Evolutionary conservation across 2,113 vertebrate species (phyloP), one percentile per base, ranked within the genome.

Genomic region (Polyodon spathula): DNA sequence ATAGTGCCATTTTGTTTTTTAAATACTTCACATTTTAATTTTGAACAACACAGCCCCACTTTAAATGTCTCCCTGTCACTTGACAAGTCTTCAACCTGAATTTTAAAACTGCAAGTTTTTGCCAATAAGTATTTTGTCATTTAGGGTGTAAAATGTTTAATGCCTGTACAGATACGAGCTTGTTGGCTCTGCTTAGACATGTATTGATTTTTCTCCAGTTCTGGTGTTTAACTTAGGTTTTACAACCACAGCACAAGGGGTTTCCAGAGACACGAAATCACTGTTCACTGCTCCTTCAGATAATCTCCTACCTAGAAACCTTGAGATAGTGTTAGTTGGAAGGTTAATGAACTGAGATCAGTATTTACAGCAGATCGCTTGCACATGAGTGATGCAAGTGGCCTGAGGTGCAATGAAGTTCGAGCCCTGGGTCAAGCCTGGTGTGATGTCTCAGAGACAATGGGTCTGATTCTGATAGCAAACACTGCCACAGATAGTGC

Each of bases 271-370:
- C 37, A 68, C 65, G 65, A 76, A 73, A 62, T 46, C 66, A 60
- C 63, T 77, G 69, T 82, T 82, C 75, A 51, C 67, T 44, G 12
- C 62, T 66, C 60, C 63, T 73, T 77, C 72, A 77, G 68, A 62
- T 71, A 64, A 59, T 59, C 71, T 70, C 76, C 63, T 68, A 78
- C 68, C 65, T 77, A 84, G 81, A 76, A 85, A 78, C 72, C 76
- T 75, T 59, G 74, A 80, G 66, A 80, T 69, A 86, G 74, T 85
- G 79, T 85, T 87, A 88, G 76, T 76, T 70, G 70, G 70, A 75
- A 82, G 78, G 81, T 88, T 88, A 88, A 91, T 90, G 80, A 90
- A 89, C 82, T 86, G 76, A 84, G 76, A 85, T 82, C 77, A 83
- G 73, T 78, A 79, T 88, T 86, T 81, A 84, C 64, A 69, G 64